Evolutionary conservation across 2,113 vertebrate species (phyloP), one percentile per base, ranked within the genome.

Genomic region (Callithrix jacchus): DNA sequence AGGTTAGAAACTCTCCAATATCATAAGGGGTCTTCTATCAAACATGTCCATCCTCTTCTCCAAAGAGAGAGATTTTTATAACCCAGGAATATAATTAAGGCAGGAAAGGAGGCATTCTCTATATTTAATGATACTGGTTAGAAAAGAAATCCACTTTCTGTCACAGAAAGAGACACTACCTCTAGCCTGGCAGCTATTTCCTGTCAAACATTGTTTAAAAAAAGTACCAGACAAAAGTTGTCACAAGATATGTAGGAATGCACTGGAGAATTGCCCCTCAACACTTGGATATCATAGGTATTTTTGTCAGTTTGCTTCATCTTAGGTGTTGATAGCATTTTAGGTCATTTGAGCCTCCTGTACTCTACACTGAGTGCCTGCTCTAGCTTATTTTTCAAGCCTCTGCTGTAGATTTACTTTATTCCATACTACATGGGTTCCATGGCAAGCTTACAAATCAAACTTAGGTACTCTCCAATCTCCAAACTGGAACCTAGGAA

Each of bases 401-500:
- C 3, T 80, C 64, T 68, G 20, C 45, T 64, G 35, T 16, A 73
- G 45, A 30, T 40, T 80, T 47, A 9, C 20, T 89, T 45, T 25
- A 47, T 80, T 61, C 4, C 4, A 64, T 73, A 14, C 54, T 49
- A 13, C 5, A 23, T 25, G 20, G n/a, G 49, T 6, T 4, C 56
- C 17, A n/a, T 52, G 56, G 73, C 8, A 94, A 85, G 11, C 16
- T 30, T 18, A 77, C 68, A 80, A 89, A 89, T 9, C 74, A 35
- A 77, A 54, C 16, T 58, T 6, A 66, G 35, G 8, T 68, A 40
- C 11, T 13, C 7, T n/a, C 3, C 20, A 68, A 77, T 12, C 35
- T 2, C 0, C 27, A 8, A 23, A 8, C 35, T 27, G 7, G 27
- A 6, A 3, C 21, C 2, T 47, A 6, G 37, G 12, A n/a, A 93